A percentile compares a stretch with the other conserved stretches of the same genome.
phyloP scores from a whole-genome alignment of 2,113 vertebrate genomes.

The Heterotilapia buettikoferi region DNA sequence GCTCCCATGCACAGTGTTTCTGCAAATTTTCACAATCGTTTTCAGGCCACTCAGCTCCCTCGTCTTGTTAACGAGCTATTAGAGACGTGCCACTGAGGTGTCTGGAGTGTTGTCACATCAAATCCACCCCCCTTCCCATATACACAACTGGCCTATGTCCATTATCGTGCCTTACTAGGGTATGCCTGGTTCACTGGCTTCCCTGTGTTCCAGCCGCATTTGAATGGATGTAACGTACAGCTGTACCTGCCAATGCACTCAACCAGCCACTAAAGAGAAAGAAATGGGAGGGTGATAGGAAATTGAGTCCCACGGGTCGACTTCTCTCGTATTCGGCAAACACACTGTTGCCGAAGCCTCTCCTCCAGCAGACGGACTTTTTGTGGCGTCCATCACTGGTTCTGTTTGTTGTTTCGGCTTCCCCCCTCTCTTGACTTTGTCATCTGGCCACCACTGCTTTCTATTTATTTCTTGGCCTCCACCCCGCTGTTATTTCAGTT shows the following conservation, averaged over 20 bases:
- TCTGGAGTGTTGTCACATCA: slow-evolving; percentile 2
- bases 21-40: background rate
- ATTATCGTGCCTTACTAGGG: background rate
- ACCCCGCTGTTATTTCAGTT: slow-evolving; percentile 12
- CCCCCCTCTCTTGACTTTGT: background rate
- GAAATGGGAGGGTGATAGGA: background rate
- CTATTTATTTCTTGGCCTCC: slow-evolving; percentile 32
- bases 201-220: background rate
- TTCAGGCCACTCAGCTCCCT: background rate
- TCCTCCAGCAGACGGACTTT: background rate
- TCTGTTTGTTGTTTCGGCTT: background rate
- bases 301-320: background rate
- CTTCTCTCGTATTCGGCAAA: background rate
- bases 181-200: slow-evolving; percentile 12
- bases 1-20: background rate
- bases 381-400: background rate
- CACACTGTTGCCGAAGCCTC: background rate
- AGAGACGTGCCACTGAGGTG: background rate
- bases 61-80: slow-evolving; percentile 40
- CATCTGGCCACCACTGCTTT: slow-evolving; percentile 22
- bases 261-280: slow-evolving; percentile 17
- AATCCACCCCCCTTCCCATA: background rate
- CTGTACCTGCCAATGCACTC: slow-evolving; percentile 30
- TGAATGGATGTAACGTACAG: slow-evolving; percentile 16
- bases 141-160: background rate